These are phyloP conservation scores for Zaprionus obscuricornis DNA, from an alignment of 2,888 invertebrate genomes.

Conservation along the genomic window DNA sequence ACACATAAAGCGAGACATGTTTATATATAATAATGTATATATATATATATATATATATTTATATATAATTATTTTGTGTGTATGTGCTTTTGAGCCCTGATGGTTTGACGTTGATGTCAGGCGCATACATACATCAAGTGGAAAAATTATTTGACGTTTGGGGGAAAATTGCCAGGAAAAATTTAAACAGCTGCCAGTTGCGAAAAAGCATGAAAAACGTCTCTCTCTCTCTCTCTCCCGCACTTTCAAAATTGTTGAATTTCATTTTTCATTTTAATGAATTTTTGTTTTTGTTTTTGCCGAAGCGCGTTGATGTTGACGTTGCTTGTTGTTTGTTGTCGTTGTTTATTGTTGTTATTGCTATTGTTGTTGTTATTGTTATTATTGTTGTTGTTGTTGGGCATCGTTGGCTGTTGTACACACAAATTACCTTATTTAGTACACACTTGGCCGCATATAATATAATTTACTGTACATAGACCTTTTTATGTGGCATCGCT, in stretches of 20 bases:
- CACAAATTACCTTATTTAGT: slow-evolving; percentile 81
- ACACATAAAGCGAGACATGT: not conserved
- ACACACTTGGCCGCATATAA: slow-evolving; percentile 73
- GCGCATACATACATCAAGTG: slow-evolving; percentile 48
- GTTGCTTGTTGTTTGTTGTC: slow-evolving; percentile 17
- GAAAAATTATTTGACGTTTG: slow-evolving; percentile 64
- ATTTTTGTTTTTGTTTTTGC: slow-evolving; percentile 60
- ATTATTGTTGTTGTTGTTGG: slow-evolving; percentile 39
- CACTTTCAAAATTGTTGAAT: slow-evolving; percentile 70
- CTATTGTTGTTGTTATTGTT: slow-evolving; percentile 29
- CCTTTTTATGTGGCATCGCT: slow-evolving; percentile 56
- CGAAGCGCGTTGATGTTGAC: slow-evolving; percentile 17
- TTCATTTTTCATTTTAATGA: slow-evolving; percentile 80
- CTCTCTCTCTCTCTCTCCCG: slow-evolving; percentile 22
- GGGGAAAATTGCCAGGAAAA: slow-evolving; percentile 56
- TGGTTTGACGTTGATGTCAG: slow-evolving; percentile 25
- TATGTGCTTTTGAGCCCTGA: no score
- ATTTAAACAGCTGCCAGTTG: slow-evolving; percentile 38
- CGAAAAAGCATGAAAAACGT: slow-evolving; percentile 17
- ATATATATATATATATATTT: slow-evolving; percentile 13
- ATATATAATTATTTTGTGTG: no score
- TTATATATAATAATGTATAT: not conserved
- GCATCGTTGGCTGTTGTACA: slow-evolving; percentile 53
- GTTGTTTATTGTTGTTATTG: slow-evolving; percentile 30
- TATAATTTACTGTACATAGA: slow-evolving; percentile 79